Evolutionary conservation across 2,888 invertebrate genomes (phyloP), one percentile per base, ranked within the genome.

Genomic region (Lycia hirtaria): DNA sequence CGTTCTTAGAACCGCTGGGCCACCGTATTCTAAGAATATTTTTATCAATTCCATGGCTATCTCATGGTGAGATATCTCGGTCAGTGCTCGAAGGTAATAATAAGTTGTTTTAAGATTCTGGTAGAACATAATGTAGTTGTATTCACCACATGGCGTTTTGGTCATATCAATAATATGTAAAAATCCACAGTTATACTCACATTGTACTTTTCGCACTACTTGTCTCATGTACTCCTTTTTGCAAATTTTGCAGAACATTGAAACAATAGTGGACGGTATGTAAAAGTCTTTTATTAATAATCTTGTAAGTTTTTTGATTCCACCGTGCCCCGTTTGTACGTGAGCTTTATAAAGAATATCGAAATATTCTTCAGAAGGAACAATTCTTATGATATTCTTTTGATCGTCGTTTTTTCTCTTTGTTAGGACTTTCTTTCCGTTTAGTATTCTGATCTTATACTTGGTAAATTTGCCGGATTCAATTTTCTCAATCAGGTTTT

Each of bases 301-400:
- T n/a, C 2, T 2, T 6, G 51, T 5, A 43, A 67, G 54, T 41
- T 59, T 65, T n/a, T 63, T 54, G 4, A 66, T 63, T 5, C 60
- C 60, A 0, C 66, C 66, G 33, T 67, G 66, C 3, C 50, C 37
- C 4, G 66, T 63, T 5, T 9, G 28, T 15, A 10, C 26, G 44
- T 67, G 66, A 9, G 47, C n/a, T n/a, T 51, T 14, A 0, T 12
- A 26, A 4, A 66, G 35, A n/a, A 60, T 49, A 41, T 67, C 53
- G 20, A 53, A 67, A 41, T 67, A 67, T 35, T 67, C 55, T 4
- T 64, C 62, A 1, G 41, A 14, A 0, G 67, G 53, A 9, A 57
- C 43, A n/a, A 67, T 51, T 56, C 51, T 59, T 5, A 60, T 15
- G 1, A 7, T 7, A 2, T 33, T 30, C n/a, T 41, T 32, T 1